Evolutionary conservation across 1,140 invertebrate species (phyloP).

Genomic region (Heterodera schachtii): DNA sequence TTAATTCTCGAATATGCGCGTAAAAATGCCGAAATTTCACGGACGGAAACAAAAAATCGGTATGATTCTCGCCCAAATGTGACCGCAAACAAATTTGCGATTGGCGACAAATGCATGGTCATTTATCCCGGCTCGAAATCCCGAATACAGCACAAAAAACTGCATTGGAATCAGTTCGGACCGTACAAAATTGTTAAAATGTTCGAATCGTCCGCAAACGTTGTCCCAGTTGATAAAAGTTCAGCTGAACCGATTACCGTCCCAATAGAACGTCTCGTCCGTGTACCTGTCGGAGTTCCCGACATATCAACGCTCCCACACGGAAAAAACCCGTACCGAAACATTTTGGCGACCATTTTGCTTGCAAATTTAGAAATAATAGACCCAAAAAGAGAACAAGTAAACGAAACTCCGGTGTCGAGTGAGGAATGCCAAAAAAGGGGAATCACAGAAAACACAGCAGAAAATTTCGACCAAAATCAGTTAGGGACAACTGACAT

Average conservation of each 20-base stretch:
- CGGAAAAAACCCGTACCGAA: slow-evolving; percentile 1
- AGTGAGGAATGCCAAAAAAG: neutral
- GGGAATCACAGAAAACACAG: neutral
- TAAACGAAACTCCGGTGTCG: neutral
- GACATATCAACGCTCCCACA: slow-evolving; percentile 3
- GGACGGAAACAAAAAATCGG: neutral
- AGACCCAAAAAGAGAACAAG: neutral
- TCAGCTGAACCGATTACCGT: neutral
- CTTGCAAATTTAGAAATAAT: neutral
- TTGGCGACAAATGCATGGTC: slow-evolving; percentile 9
- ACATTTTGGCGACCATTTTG: neutral
- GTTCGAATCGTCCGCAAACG: neutral
- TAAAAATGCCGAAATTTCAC: slow-evolving; percentile 9
- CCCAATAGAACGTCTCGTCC: neutral
- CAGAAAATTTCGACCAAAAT: neutral
- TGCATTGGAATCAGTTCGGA: slow-evolving; percentile 1
- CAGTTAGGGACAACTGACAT: neutral
- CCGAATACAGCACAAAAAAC: neutral
- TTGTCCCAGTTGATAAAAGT: neutral
- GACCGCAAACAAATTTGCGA: slow-evolving; percentile 7
- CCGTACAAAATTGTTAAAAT: neutral
- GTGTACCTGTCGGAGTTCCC: neutral
- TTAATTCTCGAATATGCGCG: neutral
- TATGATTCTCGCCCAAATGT: neutral
- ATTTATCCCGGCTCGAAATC: slow-evolving; percentile 5